Evolutionary conservation across 2,797 vertebrate genomes (phyloP).

Genomic region (Benthosema pterotum): DNA sequence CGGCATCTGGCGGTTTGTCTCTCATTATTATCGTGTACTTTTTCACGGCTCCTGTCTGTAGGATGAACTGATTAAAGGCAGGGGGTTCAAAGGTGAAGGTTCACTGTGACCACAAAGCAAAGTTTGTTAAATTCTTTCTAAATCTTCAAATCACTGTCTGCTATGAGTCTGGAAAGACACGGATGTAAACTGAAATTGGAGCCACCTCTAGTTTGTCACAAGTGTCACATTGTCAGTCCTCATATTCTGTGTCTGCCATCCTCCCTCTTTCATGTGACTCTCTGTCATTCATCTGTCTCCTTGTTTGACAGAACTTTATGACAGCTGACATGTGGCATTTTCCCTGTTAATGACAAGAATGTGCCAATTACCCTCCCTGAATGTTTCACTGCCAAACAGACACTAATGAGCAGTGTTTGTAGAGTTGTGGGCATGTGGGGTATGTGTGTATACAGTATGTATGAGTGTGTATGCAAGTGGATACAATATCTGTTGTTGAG

Average conservation of each 20-base stretch:
- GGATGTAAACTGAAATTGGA: too few relatives aligned
- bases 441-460: constrained; percentile 8
- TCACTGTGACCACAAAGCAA: too few relatives aligned
- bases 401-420: constrained; percentile 84
- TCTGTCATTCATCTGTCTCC: constrained; percentile 44
- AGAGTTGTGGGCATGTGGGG: constrained; percentile 67
- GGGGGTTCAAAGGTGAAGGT: too few relatives aligned
- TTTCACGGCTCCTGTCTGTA: too few relatives aligned
- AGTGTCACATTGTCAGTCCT: constrained; percentile 26
- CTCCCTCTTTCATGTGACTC: constrained; percentile 16
- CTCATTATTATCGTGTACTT: too few relatives aligned
- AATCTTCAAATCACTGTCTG: too few relatives aligned
- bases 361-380: constrained; percentile 91
- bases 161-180: too few relatives aligned
- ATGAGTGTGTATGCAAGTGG: constrained; percentile 24
- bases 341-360: constrained; percentile 92
- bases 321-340: constrained; percentile 89
- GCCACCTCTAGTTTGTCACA: not conserved
- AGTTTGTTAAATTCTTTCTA: too few relatives aligned
- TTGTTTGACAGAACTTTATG: constrained; percentile 56
- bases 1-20: not conserved
- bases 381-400: constrained; percentile 90
- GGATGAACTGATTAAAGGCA: too few relatives aligned
- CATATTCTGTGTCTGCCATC: constrained; percentile 20
- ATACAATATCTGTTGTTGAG: constrained; percentile 17